Evolutionary conservation across 2,888 invertebrate species (phyloP).

Genomic region (Tetrapedia diversipes): DNA sequence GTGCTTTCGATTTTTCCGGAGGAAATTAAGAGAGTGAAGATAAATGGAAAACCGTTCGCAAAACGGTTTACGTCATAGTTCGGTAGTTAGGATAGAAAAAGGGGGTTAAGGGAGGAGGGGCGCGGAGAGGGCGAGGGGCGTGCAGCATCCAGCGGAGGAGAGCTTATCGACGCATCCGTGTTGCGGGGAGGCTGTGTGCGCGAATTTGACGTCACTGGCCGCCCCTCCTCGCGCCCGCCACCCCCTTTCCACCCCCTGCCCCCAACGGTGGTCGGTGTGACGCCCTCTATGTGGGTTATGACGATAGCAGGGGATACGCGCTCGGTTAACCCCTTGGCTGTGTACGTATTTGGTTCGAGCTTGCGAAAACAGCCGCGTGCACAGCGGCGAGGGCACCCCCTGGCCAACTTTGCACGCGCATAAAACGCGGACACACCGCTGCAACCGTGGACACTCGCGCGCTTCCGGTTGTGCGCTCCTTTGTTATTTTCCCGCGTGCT

Average conservation of each 20-base stretch:
- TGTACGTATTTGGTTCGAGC: conserved; percentile 68
- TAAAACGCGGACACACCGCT: conserved; percentile 24
- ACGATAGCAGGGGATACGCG: conserved; percentile 74
- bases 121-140: not conserved
- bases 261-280: conserved; percentile 79
- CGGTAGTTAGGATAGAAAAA: conserved; percentile 59
- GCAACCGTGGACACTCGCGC: conserved; percentile 6
- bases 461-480: not conserved
- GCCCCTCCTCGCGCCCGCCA: conserved; percentile 34
- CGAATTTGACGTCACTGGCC: conserved; percentile 74
- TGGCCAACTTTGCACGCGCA: conserved; percentile 47
- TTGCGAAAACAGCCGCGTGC: conserved; percentile 59
- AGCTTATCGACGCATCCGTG: conserved; percentile 70
- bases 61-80: conserved; percentile 60
- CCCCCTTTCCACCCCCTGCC: conserved; percentile 15
- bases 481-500: not conserved
- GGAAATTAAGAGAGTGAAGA: conserved; percentile 55
- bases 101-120: not conserved
- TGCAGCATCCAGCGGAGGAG: conserved; percentile 67
- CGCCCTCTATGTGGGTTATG: conserved; percentile 81
- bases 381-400: conserved; percentile 31
- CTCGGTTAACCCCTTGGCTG: conserved; percentile 74
- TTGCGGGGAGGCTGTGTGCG: conserved; percentile 58
- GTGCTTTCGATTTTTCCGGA: conserved; percentile 53
- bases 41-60: conserved; percentile 51